phyloP scores from a whole-genome alignment of 2,797 vertebrate genomes.

The Mustela erminea region DNA sequence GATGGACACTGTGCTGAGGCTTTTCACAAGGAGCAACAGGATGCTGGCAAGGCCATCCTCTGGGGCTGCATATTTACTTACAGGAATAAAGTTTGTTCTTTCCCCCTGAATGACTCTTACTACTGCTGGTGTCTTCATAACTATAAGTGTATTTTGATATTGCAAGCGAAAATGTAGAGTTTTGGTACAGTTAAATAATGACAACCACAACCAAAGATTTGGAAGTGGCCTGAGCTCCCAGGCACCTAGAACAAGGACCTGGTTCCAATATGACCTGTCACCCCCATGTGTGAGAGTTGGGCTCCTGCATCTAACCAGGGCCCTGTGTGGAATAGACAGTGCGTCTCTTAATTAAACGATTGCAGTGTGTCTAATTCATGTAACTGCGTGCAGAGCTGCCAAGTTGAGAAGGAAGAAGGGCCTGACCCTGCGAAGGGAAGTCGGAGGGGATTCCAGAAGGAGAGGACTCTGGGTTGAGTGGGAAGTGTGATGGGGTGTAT shows the following conservation, averaged over 20 bases:
- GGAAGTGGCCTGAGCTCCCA: neutral
- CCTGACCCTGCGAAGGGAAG: neutral
- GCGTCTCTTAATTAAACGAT: fast-evolving
- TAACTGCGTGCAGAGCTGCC: neutral
- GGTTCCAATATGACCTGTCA: neutral
- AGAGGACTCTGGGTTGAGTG: neutral
- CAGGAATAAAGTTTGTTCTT: neutral
- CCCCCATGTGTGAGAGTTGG: fast-evolving
- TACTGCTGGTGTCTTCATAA: neutral
- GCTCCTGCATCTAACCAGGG: neutral
- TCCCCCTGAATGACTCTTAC: neutral
- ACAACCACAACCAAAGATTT: neutral
- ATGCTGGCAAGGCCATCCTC: neutral
- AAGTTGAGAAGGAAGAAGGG: neutral
- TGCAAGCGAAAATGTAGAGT: neutral
- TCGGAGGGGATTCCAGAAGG: neutral
- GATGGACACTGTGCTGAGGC: neutral
- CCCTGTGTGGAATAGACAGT: neutral
- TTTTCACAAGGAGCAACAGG: too few relatives aligned
- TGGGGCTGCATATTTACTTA: neutral
- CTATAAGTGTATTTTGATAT: neutral
- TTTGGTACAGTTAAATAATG: neutral
- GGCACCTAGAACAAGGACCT: fast-evolving
- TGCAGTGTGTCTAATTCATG: neutral
- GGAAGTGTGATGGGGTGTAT: fast-evolving